Percentiles rank a stretch among this genome's conserved stretches.
Evolutionary conservation across 2,113 vertebrate genomes (phyloP).

Genomic region (Forbesichthys agassizii): DNA sequence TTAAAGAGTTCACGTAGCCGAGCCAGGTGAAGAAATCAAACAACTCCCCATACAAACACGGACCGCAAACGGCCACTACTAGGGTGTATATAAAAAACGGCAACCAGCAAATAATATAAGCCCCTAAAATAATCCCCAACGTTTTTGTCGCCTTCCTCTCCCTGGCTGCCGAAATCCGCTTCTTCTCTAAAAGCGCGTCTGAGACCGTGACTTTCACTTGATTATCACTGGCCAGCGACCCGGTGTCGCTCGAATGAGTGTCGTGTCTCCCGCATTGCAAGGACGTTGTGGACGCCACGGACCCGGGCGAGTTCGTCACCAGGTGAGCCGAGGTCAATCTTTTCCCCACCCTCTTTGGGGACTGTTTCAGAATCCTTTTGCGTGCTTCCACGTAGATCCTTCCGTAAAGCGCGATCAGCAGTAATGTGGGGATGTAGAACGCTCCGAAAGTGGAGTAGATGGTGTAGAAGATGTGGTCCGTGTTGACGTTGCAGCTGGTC

Average conservation of each 20-base stretch:
- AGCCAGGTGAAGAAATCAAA: slow-evolving; percentile 96
- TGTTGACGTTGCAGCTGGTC: slow-evolving; percentile 88
- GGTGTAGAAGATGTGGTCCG: slow-evolving; percentile 95
- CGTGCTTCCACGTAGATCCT: slow-evolving; percentile 95
- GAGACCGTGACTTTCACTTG: slow-evolving; percentile 93
- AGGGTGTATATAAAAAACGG: slow-evolving; percentile 97
- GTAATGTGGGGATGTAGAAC: slow-evolving; percentile 95
- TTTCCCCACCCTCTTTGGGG: slow-evolving; percentile 88
- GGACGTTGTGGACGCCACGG: slow-evolving; percentile 83
- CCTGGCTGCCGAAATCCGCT: slow-evolving; percentile 92
- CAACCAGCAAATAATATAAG: slow-evolving; percentile 96
- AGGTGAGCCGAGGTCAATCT: slow-evolving; percentile 90
- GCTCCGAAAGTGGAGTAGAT: slow-evolving; percentile 97
- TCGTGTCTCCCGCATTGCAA: slow-evolving; percentile 85
- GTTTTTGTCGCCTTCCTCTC: slow-evolving; percentile 97
- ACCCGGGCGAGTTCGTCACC: slow-evolving; percentile 89
- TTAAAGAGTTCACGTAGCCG: slow-evolving; percentile 94
- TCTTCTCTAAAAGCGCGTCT: slow-evolving; percentile 92
- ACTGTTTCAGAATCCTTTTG: slow-evolving; percentile 92
- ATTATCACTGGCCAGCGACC: slow-evolving; percentile 84
- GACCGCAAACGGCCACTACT: slow-evolving; percentile 85
- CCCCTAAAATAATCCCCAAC: slow-evolving; percentile 94
- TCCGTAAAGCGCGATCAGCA: slow-evolving; percentile 93
- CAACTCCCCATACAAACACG: slow-evolving; percentile 83
- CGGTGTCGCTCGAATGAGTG: slow-evolving; percentile 80